A percentile compares a stretch with the other conserved stretches of the same genome.
phyloP scores from a whole-genome alignment of 2,797 vertebrate species.

The Pseudochromis fuscus region DNA sequence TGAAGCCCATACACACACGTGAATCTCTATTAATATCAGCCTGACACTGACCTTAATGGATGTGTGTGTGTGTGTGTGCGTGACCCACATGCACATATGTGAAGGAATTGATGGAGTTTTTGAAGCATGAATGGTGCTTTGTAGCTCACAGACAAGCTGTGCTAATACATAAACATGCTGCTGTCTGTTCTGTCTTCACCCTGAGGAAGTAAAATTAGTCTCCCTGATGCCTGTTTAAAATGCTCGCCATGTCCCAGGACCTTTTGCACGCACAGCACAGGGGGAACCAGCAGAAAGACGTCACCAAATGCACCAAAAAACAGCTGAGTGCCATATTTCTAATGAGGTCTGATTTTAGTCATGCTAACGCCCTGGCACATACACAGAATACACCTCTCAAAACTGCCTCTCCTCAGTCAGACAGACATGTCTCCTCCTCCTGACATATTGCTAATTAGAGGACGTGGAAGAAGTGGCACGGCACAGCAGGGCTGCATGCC shows the following conservation, averaged over 20 bases:
- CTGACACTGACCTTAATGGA: conserved; percentile 56
- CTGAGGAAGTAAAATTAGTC: conserved; percentile 8
- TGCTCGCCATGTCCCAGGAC: conserved; percentile 46
- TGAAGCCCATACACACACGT: conserved; percentile 16
- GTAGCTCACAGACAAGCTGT: not conserved
- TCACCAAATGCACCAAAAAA: conserved; percentile 21
- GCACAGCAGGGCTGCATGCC: not conserved
- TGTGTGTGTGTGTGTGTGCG: conserved; percentile 10
- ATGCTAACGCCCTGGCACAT: not conserved
- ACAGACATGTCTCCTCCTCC: not conserved
- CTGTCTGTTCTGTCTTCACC: not conserved
- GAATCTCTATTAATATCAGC: conserved; percentile 65
- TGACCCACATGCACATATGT: conserved; percentile 41
- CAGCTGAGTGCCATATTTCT: conserved; percentile 18
- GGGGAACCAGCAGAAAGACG: conserved; percentile 32
- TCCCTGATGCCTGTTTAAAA: conserved; percentile 34
- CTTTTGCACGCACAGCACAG: conserved; percentile 33
- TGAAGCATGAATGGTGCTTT: conserved; percentile 6
- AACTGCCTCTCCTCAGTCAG: not conserved
- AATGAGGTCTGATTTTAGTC: conserved; percentile 7
- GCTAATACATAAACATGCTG: not conserved
- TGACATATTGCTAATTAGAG: conserved; percentile 10
- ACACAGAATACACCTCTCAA: not conserved
- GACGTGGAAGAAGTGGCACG: not conserved
- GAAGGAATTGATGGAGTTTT: conserved; percentile 17